Conservation (phyloP, 2,797 vertebrate species). For the Gephyroberyx darwinii region DNA sequence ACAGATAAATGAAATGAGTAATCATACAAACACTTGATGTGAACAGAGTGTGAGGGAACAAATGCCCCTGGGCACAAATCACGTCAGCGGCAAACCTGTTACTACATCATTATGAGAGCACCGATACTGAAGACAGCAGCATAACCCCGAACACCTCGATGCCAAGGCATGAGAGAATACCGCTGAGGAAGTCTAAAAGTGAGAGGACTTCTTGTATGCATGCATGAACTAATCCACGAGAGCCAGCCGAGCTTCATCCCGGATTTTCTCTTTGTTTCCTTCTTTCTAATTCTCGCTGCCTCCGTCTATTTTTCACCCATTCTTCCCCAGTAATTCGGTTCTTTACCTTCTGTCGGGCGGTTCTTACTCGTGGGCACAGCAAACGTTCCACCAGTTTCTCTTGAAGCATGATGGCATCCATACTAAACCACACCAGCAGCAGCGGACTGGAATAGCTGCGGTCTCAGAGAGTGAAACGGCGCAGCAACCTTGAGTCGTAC, state of each 20-base stretch:
- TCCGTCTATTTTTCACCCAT: neutral
- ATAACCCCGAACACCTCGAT: constrained; percentile 1
- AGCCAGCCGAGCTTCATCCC: neutral
- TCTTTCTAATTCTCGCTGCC: constrained; percentile 15
- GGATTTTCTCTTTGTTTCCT: neutral
- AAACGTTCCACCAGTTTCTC: constrained; percentile 94
- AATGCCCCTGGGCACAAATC: constrained; percentile 12
- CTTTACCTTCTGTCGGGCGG: constrained; percentile 90
- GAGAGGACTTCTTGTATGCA: neutral
- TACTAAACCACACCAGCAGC: constrained; percentile 73
- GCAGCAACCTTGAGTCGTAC: constrained; percentile 13
- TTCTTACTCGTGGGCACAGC: constrained; percentile 91
- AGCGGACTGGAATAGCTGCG: constrained; percentile 62
- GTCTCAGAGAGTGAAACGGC: constrained; percentile 51
- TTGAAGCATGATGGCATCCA: constrained; percentile 96
- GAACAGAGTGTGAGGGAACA: constrained; percentile 12
- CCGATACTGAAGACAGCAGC: neutral
- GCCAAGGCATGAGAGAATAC: neutral
- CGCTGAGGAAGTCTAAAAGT: constrained; percentile 2
- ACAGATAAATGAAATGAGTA: constrained; percentile 10
- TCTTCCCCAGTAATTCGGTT: constrained; percentile 12
- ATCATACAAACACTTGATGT: constrained; percentile 7
- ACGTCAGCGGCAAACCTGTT: constrained; percentile 40
- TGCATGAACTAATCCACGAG: neutral
- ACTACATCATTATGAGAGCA: neutral